phyloP scores from a whole-genome alignment of 2,888 invertebrate species.

The Horisme vitalbata region DNA sequence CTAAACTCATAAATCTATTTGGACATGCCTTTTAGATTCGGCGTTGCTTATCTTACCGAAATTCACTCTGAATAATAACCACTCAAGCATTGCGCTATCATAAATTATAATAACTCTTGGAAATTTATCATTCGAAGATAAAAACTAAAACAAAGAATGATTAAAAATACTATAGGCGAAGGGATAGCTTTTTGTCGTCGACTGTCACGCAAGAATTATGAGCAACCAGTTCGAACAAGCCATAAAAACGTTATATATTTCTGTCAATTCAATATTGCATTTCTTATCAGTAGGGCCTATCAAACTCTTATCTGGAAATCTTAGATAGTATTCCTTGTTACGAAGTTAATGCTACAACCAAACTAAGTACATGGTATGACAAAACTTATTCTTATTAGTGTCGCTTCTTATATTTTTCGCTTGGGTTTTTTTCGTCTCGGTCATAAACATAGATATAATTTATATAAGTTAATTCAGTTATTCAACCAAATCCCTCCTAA shows the following conservation, averaged over 20 bases:
- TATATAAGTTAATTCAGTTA: background rate
- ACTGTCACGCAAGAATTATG: slow-evolving; percentile 19
- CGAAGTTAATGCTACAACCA: slow-evolving; percentile 59
- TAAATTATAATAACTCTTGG: too few relatives aligned
- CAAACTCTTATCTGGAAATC: slow-evolving; percentile 61
- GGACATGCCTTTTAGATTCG: too few relatives aligned
- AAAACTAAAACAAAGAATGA: too few relatives aligned
- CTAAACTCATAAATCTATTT: too few relatives aligned
- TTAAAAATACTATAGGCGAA: background rate
- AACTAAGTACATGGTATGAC: slow-evolving; percentile 47
- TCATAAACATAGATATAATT: too few relatives aligned
- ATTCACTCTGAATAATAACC: too few relatives aligned
- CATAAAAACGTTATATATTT: slow-evolving; percentile 42
- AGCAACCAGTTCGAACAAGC: slow-evolving; percentile 15
- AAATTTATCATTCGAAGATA: too few relatives aligned
- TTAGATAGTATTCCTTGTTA: slow-evolving; percentile 66
- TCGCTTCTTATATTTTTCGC: too few relatives aligned
- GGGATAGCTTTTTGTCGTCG: slow-evolving; percentile 10
- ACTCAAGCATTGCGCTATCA: too few relatives aligned
- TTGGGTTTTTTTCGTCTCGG: too few relatives aligned
- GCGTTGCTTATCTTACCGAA: too few relatives aligned
- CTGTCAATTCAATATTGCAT: slow-evolving; percentile 46
- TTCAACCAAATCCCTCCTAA: background rate
- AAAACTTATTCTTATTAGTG: slow-evolving; percentile 30
- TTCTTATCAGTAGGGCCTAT: slow-evolving; percentile 47